These are phyloP conservation scores for Nesometra sesokonis DNA, from an alignment of 35 echinoderm and acorn worm genomes.

Conservation along the genomic window DNA sequence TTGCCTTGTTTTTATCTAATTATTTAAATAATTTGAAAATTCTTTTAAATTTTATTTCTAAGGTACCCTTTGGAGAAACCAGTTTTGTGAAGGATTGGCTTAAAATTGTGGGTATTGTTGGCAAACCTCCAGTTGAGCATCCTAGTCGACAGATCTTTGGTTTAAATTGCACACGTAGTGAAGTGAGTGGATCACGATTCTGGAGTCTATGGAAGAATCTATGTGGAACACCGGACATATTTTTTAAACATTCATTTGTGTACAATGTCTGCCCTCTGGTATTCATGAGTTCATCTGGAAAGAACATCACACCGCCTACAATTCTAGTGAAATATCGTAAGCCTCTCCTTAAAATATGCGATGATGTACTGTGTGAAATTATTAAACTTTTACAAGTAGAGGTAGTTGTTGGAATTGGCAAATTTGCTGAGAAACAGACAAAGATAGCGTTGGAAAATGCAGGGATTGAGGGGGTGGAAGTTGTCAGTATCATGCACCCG, in stretches of 20 bases:
- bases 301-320: conserved; percentile 77
- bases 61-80: conserved; percentile 97
- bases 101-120: conserved; percentile 69
- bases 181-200: conserved; percentile 88
- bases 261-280: conserved; percentile 92
- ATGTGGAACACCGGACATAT: conserved; percentile 61
- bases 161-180: conserved; percentile 56
- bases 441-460: conserved; percentile 43
- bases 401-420: conserved; percentile 85
- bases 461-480: conserved; percentile 55
- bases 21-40: background rate
- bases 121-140: conserved; percentile 78
- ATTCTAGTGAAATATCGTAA: conserved; percentile 53
- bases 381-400: conserved; percentile 47
- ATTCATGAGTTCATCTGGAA: conserved; percentile 71
- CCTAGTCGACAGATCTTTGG: conserved; percentile 76
- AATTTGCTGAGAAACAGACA: conserved; percentile 71
- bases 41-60: background rate
- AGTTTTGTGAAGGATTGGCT: conserved; percentile 71
- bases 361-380: conserved; percentile 60
- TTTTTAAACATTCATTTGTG: conserved; percentile 75
- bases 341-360: conserved; percentile 56
- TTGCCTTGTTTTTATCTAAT: background rate
- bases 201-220: conserved; percentile 80
- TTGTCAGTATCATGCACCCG: conserved; percentile 72